Evolutionary conservation across 2,888 invertebrate genomes (phyloP).

Genomic region (Pocota personata): DNA sequence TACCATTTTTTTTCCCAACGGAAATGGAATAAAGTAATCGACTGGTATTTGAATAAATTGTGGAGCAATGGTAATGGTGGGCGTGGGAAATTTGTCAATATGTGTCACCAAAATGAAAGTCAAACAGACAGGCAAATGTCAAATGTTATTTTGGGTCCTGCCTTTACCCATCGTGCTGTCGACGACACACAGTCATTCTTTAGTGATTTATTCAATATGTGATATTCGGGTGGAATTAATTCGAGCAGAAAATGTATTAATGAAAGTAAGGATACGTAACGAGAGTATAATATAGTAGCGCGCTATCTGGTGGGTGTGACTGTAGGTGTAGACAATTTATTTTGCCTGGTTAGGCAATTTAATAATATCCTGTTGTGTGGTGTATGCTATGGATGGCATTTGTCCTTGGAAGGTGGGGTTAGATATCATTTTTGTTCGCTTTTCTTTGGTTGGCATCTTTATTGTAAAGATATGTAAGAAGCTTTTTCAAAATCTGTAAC

Average conservation of each 20-base stretch:
- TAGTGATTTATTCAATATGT: conserved; percentile 54
- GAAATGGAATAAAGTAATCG: conserved; percentile 55
- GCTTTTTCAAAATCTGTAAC: neutral
- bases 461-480: too few species aligned
- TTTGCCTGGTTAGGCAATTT: conserved; percentile 63
- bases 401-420: conserved; percentile 1
- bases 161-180: neutral
- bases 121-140: conserved; percentile 51
- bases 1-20: neutral
- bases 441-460: neutral
- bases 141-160: conserved; percentile 28
- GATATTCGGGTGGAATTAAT: conserved; percentile 37
- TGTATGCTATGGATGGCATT: neutral
- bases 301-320: conserved; percentile 18
- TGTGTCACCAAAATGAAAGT: conserved; percentile 37
- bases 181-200: neutral
- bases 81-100: conserved; percentile 63
- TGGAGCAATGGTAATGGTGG: conserved; percentile 1
- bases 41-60: conserved; percentile 65
- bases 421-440: conserved; percentile 10
- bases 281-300: neutral
- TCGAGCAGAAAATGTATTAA: conserved; percentile 55
- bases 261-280: conserved; percentile 11
- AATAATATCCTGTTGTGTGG: conserved; percentile 33
- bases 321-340: conserved; percentile 54